Percentiles rank a stretch among this genome's conserved stretches.
Evolutionary conservation across 2,113 vertebrate genomes (phyloP).

Genomic region (Lycaon pictus): DNA sequence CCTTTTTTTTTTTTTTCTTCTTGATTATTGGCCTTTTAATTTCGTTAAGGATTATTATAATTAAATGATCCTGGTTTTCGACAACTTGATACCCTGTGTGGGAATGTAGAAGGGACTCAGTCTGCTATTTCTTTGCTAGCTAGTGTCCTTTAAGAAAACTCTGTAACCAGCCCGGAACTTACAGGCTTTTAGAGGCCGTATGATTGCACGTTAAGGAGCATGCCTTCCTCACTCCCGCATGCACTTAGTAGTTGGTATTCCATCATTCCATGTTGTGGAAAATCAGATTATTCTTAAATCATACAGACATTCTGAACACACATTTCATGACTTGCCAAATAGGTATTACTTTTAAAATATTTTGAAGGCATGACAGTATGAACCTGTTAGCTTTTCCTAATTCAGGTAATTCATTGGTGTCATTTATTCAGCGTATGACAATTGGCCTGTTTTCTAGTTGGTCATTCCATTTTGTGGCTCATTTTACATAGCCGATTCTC

Average conservation of each 20-base stretch:
- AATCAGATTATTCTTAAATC: conserved; percentile 19
- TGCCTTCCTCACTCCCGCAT: accelerated
- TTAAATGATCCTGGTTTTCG: not conserved
- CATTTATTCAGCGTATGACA: not conserved
- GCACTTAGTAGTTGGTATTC: conserved; percentile 17
- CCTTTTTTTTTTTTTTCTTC: not conserved
- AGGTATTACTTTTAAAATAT: conserved; percentile 55
- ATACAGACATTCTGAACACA: not conserved
- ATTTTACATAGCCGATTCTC: not conserved
- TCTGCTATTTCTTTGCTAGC: not conserved
- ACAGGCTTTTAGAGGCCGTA: conserved; percentile 1
- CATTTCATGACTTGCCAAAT: conserved; percentile 26
- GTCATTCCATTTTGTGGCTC: not conserved
- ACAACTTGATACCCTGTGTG: not conserved
- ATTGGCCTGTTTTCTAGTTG: not conserved
- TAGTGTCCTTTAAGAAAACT: conserved; percentile 24
- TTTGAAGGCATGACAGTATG: conserved; percentile 36
- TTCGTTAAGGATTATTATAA: conserved; percentile 5
- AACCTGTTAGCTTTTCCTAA: conserved; percentile 18
- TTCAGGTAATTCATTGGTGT: not conserved
- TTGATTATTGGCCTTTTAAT: not conserved
- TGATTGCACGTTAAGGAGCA: not conserved
- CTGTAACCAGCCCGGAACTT: not conserved
- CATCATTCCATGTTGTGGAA: not conserved
- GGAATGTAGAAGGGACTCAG: not conserved